These are phyloP conservation scores for Drosophila gaucha DNA, from an alignment of 2,888 invertebrate species.

Conservation along the genomic window DNA sequence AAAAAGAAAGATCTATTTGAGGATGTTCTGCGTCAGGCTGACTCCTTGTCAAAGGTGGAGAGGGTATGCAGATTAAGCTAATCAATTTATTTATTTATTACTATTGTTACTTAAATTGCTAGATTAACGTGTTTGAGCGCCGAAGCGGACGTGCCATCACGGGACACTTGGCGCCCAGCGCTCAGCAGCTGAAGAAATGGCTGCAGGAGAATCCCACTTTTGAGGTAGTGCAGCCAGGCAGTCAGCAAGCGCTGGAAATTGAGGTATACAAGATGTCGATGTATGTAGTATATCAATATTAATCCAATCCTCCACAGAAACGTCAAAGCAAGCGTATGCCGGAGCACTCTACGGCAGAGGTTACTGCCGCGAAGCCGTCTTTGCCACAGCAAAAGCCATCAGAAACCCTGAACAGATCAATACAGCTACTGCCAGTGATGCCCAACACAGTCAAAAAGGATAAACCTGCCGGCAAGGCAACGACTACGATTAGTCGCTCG, in stretches of 20 bases:
- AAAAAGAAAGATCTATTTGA: slow-evolving; percentile 84
- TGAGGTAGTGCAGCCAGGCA: slow-evolving; percentile 91
- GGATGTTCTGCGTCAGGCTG: slow-evolving; percentile 81
- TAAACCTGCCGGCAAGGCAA: slow-evolving; percentile 22
- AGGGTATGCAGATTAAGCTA: slow-evolving; percentile 66
- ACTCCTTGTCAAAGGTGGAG: slow-evolving; percentile 82
- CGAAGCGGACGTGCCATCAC: slow-evolving; percentile 90
- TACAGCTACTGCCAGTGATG: slow-evolving; percentile 6
- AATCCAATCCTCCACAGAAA: slow-evolving; percentile 51
- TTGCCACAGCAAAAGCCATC: slow-evolving; percentile 25
- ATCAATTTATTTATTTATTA: background rate
- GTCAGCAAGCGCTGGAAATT: slow-evolving; percentile 84
- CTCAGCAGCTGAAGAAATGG: slow-evolving; percentile 92
- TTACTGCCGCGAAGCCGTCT: slow-evolving; percentile 19
- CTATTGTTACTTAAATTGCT: slow-evolving; percentile 10
- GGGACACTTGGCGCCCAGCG: slow-evolving; percentile 93
- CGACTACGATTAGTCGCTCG: slow-evolving; percentile 13
- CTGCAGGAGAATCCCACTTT: slow-evolving; percentile 94
- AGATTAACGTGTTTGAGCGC: slow-evolving; percentile 93
- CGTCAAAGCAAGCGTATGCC: slow-evolving; percentile 54
- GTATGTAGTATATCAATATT: background rate
- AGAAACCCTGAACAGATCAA: slow-evolving; percentile 20
- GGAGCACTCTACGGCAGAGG: slow-evolving; percentile 38
- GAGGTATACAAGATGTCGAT: slow-evolving; percentile 64
- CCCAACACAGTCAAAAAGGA: slow-evolving; percentile 37